Evolutionary conservation across 2,888 invertebrate genomes (phyloP).

Genomic region (Drosophila tripunctata): DNA sequence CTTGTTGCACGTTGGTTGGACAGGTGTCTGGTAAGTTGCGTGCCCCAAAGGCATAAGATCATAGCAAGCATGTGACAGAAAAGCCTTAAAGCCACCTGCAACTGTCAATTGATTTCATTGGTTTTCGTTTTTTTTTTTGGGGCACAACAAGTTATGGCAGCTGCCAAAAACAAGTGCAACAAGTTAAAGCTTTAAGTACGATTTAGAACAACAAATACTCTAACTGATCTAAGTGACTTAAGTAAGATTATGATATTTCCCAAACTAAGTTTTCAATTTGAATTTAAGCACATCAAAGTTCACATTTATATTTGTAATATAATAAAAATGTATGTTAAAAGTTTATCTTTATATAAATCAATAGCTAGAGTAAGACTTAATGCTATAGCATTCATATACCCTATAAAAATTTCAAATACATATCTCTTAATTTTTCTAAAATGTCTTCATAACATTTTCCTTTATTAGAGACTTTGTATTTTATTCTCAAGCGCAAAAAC

Average conservation of each 20-base stretch:
- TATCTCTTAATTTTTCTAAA: too few species aligned
- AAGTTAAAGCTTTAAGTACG: not conserved
- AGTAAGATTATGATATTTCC: not conserved
- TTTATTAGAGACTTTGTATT: too few species aligned
- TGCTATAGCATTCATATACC: too few species aligned
- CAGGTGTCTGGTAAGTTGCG: slow-evolving; percentile 5
- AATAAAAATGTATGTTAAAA: too few species aligned
- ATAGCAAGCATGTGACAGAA: not conserved
- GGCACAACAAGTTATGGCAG: slow-evolving; percentile 14
- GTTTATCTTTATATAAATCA: too few species aligned
- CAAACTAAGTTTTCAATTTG: too few species aligned
- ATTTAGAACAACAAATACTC: not conserved
- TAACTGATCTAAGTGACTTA: not conserved
- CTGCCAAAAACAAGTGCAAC: slow-evolving; percentile 9
- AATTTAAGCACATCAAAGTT: too few species aligned
- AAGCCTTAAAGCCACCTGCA: slow-evolving; percentile 12
- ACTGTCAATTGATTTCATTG: not conserved
- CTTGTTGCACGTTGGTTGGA: too few species aligned
- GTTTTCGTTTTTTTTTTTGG: not conserved
- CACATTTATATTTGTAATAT: too few species aligned
- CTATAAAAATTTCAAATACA: too few species aligned
- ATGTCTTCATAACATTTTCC: too few species aligned
- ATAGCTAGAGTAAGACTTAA: too few species aligned
- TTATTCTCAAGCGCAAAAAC: not conserved
- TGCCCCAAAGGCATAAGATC: slow-evolving; percentile 15